Evolutionary conservation across 2,797 vertebrate genomes (phyloP).

Genomic region (Notoglanidium macrostoma): DNA sequence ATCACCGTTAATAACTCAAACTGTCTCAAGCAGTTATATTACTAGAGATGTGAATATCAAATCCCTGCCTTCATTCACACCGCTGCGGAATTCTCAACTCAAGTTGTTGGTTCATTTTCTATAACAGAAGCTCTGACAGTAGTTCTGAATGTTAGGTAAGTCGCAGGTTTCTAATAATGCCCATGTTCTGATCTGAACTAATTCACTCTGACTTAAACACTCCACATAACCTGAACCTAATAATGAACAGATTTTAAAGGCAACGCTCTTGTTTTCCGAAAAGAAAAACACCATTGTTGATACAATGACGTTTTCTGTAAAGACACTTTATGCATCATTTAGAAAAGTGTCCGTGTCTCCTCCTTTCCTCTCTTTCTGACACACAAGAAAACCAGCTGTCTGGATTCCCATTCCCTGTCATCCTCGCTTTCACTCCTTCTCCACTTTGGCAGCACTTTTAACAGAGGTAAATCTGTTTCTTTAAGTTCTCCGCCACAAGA

Average conservation of each 20-base stretch:
- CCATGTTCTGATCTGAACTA: not conserved
- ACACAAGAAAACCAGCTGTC: not conserved
- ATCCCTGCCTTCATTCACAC: not conserved
- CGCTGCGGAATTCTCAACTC: not conserved
- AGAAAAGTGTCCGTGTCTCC: not conserved
- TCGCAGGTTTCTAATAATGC: not conserved
- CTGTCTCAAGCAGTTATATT: not conserved
- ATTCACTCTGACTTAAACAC: not conserved
- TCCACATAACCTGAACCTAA: not conserved
- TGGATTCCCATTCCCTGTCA: not conserved
- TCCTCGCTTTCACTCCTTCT: not conserved
- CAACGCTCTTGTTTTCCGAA: not conserved
- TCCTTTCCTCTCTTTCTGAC: not conserved
- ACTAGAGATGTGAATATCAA: not conserved
- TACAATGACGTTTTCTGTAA: not conserved
- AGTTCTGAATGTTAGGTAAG: not conserved
- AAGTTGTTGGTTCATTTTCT: not conserved
- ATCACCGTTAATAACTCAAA: not conserved
- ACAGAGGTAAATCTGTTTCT: not conserved
- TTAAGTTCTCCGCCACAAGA: not conserved
- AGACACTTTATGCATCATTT: not conserved
- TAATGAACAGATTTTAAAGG: no score
- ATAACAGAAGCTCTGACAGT: not conserved
- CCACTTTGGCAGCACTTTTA: constrained; percentile 27
- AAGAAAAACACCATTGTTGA: no score